phyloP scores from a whole-genome alignment of 2,113 vertebrate species.

The Psammodynastes pulverulentus region DNA sequence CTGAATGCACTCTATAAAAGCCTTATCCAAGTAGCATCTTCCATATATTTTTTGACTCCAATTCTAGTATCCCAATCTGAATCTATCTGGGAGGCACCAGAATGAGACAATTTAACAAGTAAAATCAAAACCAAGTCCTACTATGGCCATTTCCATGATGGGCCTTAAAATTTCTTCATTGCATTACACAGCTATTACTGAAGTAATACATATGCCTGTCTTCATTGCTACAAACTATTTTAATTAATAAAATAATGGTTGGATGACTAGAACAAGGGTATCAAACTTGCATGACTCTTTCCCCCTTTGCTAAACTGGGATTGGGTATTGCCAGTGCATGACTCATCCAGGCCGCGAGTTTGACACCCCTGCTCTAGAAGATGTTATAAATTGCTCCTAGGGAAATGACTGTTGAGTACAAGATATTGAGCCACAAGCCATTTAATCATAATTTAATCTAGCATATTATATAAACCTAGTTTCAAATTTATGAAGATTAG shows the following conservation, averaged over 20 bases:
- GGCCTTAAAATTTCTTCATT: not conserved
- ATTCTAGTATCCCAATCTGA: not conserved
- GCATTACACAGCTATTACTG: not conserved
- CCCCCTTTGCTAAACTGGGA: no score
- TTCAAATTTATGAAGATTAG: not conserved
- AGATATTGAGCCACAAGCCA: not conserved
- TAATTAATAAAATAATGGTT: not conserved
- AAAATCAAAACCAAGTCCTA: not conserved
- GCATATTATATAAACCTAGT: not conserved
- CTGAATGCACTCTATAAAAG: not conserved
- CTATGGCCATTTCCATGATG: not conserved
- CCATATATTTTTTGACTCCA: not conserved
- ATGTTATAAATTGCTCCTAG: not conserved
- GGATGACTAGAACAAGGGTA: not conserved
- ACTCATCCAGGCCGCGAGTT: no score
- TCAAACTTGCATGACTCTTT: no score
- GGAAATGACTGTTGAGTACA: not conserved
- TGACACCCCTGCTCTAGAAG: not conserved
- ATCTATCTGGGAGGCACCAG: not conserved
- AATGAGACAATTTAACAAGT: not conserved
- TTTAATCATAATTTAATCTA: not conserved
- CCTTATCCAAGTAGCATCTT: not conserved
- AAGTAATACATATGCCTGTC: not conserved
- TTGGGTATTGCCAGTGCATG: no score
- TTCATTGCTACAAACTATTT: not conserved